Evolutionary conservation across 2,888 invertebrate species (phyloP).

Genomic region (Anthrax anthrax): DNA sequence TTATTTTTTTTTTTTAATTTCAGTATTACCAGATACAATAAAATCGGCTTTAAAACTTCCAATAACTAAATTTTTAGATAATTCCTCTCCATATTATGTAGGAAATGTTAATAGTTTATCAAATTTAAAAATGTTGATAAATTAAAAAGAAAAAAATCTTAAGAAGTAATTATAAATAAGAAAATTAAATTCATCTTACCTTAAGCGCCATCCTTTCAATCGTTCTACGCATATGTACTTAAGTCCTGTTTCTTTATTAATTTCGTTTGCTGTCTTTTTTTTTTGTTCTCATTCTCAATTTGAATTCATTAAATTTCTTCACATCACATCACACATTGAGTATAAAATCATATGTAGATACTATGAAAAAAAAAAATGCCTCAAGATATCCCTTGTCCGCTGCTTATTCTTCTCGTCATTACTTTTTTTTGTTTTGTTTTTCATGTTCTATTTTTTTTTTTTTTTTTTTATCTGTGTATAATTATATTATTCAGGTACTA

Average conservation of each 20-base stretch:
- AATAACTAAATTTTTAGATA: too few species aligned
- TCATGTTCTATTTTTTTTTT: neutral
- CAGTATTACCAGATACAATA: too few species aligned
- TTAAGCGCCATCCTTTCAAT: neutral
- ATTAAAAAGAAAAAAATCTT: too few species aligned
- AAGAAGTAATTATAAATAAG: too few species aligned
- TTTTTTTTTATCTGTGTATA: neutral
- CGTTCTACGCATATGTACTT: neutral
- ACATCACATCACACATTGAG: neutral
- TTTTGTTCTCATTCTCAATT: neutral
- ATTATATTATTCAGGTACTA: slow-evolving; percentile 5
- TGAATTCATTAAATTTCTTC: neutral
- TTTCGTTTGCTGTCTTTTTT: neutral
- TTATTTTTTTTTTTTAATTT: too few species aligned
- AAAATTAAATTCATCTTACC: neutral
- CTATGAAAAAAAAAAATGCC: too few species aligned
- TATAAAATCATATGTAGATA: too few species aligned
- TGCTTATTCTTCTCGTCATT: neutral
- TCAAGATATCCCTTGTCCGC: neutral
- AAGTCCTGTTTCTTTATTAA: too few species aligned
- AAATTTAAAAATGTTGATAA: too few species aligned
- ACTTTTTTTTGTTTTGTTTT: neutral
- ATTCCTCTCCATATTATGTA: too few species aligned
- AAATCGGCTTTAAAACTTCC: too few species aligned
- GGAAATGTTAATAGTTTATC: too few species aligned